Base-by-base conservation (phyloP, 2,888 invertebrate species). In the Phalera bucephala region DNA sequence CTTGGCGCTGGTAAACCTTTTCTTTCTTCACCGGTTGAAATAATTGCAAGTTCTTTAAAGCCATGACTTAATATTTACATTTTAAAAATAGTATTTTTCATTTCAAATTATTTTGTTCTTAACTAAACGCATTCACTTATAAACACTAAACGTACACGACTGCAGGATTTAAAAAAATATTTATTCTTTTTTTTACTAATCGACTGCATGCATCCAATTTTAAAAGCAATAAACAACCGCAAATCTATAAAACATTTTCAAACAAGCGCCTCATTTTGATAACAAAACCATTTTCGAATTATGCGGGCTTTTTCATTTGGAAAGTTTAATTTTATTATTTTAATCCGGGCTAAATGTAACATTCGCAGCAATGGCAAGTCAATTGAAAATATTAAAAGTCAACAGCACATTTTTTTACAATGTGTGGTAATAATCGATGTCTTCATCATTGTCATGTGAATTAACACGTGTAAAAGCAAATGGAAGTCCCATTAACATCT, bases 11-110 rank as follows among this genome's bases (percentile, higher is more conserved):
- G 45, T 83, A 76, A 32, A 75, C 77, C 77, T 76, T 82, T 22
- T 81, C 80, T n/a, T 75, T 57, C 26, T 69, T 71, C 52, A 72
- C 54, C 3, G 86, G 82, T 34, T 74, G 79, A 33, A 85, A 80
- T 37, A 89, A 54, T 56, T 80, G 82, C 3, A 89, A 65, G 43
- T 86, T 88, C 60, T 84, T 87, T 48, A 90, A 36, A 39, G 88
- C 80, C 90, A 90, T 90, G 23, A 31, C 61, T 59, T 45, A 52
- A 0, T 12, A 8, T 28, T 15, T 11, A 14, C 14, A 27, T 27
- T 27, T 40, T 36, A 13, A 26, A 37, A 23, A 33, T 36, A 14
- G 53, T 70, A 70, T 71, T 40, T 65, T 67, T 4, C 3, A 17
- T n/a, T n/a, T n/a, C n/a, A n/a, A n/a, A n/a, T n/a, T n/a, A n/a